Conservation (phyloP, 2,888 invertebrate species). For the Tuberolachnus salignus region DNA sequence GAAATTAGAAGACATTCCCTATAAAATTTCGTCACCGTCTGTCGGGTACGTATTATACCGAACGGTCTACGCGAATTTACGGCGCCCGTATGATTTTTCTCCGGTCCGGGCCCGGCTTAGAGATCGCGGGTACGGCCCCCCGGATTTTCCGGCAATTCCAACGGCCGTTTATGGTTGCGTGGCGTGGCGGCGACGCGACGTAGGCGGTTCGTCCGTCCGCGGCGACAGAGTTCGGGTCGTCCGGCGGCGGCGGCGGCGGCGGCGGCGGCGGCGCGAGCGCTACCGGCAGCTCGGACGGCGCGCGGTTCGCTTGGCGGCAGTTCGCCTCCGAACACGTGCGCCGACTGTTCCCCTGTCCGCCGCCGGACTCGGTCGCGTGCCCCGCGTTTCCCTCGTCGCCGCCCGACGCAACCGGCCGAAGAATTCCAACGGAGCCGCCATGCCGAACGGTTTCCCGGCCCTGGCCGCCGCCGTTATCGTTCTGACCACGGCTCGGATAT, state of each 20-base stretch:
- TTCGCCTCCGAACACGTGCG: constrained; percentile 50
- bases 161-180: background rate
- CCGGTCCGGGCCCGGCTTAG: too few species aligned
- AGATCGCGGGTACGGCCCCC: too few species aligned
- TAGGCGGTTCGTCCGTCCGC: background rate
- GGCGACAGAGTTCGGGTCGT: constrained; percentile 1
- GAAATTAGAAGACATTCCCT: too few species aligned
- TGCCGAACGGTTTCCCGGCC: constrained; percentile 7
- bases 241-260: background rate
- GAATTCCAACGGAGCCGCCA: background rate
- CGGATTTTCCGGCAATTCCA: background rate
- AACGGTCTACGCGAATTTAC: too few species aligned
- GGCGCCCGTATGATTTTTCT: too few species aligned
- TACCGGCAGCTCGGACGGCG: constrained; percentile 1
- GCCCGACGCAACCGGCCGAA: background rate
- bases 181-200: background rate
- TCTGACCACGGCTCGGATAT: background rate
- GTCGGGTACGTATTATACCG: too few species aligned
- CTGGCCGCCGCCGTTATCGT: background rate
- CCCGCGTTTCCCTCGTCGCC: background rate
- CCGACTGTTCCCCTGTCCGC: background rate
- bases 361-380: background rate
- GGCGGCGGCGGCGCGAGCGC: constrained; percentile 11
- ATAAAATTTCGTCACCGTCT: too few species aligned
- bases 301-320: constrained; percentile 17